Base-by-base conservation (phyloP, 2,888 invertebrate species). In the Acanthosepion pharaonis region DNA sequence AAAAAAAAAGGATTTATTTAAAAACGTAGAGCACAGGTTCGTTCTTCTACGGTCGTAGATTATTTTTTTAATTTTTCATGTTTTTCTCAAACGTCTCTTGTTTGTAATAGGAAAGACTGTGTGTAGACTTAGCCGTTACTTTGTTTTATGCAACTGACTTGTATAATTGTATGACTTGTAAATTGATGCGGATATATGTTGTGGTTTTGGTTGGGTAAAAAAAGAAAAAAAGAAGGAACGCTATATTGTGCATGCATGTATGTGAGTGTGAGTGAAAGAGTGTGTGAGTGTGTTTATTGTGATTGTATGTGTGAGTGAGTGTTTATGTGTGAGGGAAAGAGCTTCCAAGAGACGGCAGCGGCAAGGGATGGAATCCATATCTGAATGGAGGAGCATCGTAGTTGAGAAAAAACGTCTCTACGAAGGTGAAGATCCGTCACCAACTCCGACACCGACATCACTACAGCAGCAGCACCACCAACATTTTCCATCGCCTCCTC, bases 351-450 rank as follows among this genome's bases (percentile, higher is more conserved):
- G 78, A 78, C n/a, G 93, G 93, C n/a, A 93, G 93, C 20, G 33
- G 93, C 18, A 51, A 93, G 53, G 53, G 28, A 93, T 93, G 93
- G 93, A 93, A 53, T 49, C 93, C 25, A 28, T 51, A 11, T 48
- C 93, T 53, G 93, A 93, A 49, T 93, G 49, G 49, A 49, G 51
- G 51, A 93, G 48, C n/a, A 48, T 51, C 25, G 93, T 93, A 53
- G 93, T 93, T n/a, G 93, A 93, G 93, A 93, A 93, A 53, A 93
- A 93, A 93, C 93, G 93, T 93, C 51, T 49, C 42, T 93, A 93
- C 51, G 93, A 93, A 53, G 51, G 51, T 28, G 93, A 93, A 49
- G 93, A 93, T 53, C 49, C n/a, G 48, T 59, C 59, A 5, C 78
- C n/a, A 33, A n/a, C 78, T 33, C 78, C 78, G 78, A 78, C 78